Base-by-base conservation (phyloP, 1,140 invertebrate species). In the Eubasilissa regina region DNA sequence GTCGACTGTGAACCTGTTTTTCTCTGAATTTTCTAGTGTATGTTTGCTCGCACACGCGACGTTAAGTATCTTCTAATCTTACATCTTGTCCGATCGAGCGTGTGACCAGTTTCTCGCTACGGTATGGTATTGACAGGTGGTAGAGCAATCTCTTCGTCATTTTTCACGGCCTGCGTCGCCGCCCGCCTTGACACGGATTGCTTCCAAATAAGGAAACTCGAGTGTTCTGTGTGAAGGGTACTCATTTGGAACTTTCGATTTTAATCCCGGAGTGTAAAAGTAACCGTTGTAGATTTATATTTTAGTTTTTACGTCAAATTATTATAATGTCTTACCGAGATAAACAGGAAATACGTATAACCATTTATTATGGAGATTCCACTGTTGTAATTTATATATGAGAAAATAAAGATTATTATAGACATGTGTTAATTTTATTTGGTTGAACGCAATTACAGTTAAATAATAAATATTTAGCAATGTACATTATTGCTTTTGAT, bases 321-420 rank as follows among this genome's bases (percentile, higher is more conserved):
- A 17, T 68, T 51, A 70, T 13, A 51, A 81, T 82, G 81, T 82
- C 81, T 47, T 80, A 82, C 53, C 47, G 68, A 7, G 78, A 82
- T 74, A 82, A 82, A 74, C 75, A 76, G 13, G 70, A 80, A 7
- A 90, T 91, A 84, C 86, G 90, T 81, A 90, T 91, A 81, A 91
- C 90, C 9, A 89, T 91, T 78, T 90, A 88, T 86, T 91, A 90
- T 83, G 89, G 91, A 81, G 87, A 90, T 82, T 82, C 84, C 55
- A 81, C 84, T n/a, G 83, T 87, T 25, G 85, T 87, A 45, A 83
- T 87, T 58, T 87, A 87, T 85, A 78, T 87, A 48, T 86, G 75
- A 80, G 4, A 66, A 0, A 48, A 15, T 58, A 75, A 55, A 73
- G 11, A 60, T 13, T 17, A n/a, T 60, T 25, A 11, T 1, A 35